Evolutionary conservation across 2,888 invertebrate genomes (phyloP).

Genomic region (Anoncus sp.): DNA sequence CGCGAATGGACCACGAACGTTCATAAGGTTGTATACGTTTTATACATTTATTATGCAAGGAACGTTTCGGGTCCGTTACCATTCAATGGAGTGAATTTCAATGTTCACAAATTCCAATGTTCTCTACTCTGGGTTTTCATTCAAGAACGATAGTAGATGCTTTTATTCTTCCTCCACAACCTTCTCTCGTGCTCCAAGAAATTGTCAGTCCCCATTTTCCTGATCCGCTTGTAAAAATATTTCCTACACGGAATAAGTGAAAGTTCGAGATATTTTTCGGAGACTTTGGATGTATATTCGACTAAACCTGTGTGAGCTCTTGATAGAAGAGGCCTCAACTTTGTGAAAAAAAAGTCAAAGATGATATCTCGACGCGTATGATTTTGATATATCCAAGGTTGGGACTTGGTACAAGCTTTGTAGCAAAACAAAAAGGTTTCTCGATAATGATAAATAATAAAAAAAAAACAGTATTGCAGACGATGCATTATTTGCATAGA

Average conservation of each 20-base stretch:
- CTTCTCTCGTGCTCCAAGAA: neutral
- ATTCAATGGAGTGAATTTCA: neutral
- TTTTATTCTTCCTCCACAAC: neutral
- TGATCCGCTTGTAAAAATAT: neutral
- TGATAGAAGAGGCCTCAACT: too few relatives aligned
- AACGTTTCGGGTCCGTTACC: neutral
- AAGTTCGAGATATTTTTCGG: neutral
- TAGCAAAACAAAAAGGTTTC: neutral
- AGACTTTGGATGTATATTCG: neutral
- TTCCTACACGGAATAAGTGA: neutral
- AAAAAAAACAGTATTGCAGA: neutral
- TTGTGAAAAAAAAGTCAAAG: too few relatives aligned
- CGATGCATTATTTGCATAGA: constrained; percentile 25
- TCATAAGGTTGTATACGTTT: neutral
- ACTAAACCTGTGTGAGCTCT: too few relatives aligned
- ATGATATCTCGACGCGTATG: neutral
- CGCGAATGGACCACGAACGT: neutral
- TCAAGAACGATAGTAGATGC: neutral
- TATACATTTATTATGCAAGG: neutral
- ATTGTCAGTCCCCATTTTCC: neutral
- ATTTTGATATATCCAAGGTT: neutral
- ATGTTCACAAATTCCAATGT: neutral
- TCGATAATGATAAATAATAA: neutral
- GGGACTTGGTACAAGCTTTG: neutral
- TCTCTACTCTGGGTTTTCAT: constrained; percentile 19